These are phyloP conservation scores for Dendrolimus houi DNA, from an alignment of 2,888 invertebrate genomes.

Conservation along the genomic window DNA sequence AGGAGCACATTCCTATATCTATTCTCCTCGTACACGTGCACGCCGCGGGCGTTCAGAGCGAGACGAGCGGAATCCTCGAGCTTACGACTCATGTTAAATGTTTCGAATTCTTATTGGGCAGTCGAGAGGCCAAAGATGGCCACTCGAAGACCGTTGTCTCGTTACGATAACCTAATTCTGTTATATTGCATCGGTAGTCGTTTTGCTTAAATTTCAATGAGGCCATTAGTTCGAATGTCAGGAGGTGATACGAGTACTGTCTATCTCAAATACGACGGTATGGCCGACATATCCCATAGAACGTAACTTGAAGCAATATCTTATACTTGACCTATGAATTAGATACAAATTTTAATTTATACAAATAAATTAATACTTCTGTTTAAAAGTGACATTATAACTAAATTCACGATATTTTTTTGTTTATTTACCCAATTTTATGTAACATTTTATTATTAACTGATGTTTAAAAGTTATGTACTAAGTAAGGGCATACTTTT, in stretches of 20 bases:
- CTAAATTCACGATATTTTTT: no score
- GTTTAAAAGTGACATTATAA: no score
- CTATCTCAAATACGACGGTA: no score
- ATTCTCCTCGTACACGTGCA: conserved; percentile 41
- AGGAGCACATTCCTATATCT: conserved; percentile 52
- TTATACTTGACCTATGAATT: no score
- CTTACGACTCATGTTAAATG: conserved; percentile 40
- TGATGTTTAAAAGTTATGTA: no score
- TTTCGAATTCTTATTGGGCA: conserved; percentile 69
- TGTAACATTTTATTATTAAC: no score
- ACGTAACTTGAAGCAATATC: no score
- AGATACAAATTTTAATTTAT: no score
- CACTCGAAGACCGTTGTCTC: conserved; percentile 65
- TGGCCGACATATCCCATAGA: no score
- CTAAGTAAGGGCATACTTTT: no score
- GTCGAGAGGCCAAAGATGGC: conserved; percentile 69
- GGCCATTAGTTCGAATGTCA: conserved; percentile 71
- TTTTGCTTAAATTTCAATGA: conserved; percentile 69
- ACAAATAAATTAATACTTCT: no score
- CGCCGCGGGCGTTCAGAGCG: conserved; percentile 26
- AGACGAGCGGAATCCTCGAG: conserved; percentile 40
- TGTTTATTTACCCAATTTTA: no score
- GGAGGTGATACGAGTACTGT: conserved; percentile 53
- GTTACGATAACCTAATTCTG: conserved; percentile 73
- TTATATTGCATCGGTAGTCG: conserved; percentile 59